Evolutionary conservation across 2,797 vertebrate genomes (phyloP).

Genomic region (Erethizon dorsatum): DNA sequence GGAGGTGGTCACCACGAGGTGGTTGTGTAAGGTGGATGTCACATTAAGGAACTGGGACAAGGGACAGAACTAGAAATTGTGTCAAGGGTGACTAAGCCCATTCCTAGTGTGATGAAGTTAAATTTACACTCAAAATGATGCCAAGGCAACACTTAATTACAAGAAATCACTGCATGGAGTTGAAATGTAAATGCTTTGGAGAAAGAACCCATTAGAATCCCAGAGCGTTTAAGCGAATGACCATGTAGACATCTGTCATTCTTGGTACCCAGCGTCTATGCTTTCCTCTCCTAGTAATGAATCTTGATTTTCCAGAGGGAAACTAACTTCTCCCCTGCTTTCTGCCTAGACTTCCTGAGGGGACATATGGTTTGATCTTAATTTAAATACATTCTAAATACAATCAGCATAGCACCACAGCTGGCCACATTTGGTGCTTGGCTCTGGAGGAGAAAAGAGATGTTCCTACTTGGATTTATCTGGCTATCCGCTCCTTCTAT

Average conservation of each 20-base stretch:
- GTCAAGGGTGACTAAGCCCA: not conserved
- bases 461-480: not conserved
- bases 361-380: slow-evolving; percentile 11
- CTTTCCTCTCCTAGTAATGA: slow-evolving; percentile 53
- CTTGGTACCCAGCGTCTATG: not conserved
- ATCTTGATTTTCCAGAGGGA: slow-evolving; percentile 59
- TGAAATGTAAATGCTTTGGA: not conserved
- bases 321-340: not conserved
- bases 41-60: not conserved
- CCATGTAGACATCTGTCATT: not conserved
- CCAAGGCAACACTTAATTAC: not conserved
- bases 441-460: not conserved
- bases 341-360: not conserved
- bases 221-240: not conserved
- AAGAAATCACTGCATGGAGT: not conserved
- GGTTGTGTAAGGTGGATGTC: not conserved
- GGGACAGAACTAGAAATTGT: not conserved
- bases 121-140: not conserved
- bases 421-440: not conserved
- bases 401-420: slow-evolving; percentile 8
- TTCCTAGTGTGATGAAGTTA: not conserved
- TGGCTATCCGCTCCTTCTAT: not conserved
- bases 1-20: not conserved
- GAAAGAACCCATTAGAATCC: not conserved
- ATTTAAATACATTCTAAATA: slow-evolving; percentile 50